Conservation (phyloP, 2,797 vertebrate species). For the Coccyzus lansbergi region DNA sequence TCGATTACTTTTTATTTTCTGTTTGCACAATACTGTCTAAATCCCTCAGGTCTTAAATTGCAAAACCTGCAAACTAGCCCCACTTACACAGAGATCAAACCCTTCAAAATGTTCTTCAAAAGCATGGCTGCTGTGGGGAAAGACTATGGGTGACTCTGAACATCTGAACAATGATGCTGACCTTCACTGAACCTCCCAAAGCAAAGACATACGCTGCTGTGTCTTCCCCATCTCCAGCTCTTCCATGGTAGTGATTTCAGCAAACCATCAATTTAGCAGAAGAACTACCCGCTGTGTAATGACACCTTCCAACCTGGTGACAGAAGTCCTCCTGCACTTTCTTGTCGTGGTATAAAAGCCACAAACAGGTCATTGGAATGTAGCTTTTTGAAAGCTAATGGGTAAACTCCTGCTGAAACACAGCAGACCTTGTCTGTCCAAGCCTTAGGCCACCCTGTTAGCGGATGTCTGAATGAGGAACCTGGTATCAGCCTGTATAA, state of each 20-base stretch:
- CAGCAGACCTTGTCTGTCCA: not conserved
- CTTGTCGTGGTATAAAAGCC: not conserved
- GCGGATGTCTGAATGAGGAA: not conserved
- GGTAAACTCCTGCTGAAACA: not conserved
- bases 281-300: slow-evolving; percentile 14
- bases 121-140: not conserved
- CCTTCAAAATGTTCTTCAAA: not conserved
- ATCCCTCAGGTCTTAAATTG: not conserved
- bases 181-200: not conserved
- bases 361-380: not conserved
- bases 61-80: not conserved
- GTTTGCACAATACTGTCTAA: slow-evolving; percentile 12
- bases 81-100: not conserved
- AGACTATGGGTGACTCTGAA: not conserved
- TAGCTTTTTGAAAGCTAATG: not conserved
- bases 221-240: not conserved
- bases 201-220: not conserved
- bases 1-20: slow-evolving; percentile 16
- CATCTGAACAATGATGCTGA: not conserved
- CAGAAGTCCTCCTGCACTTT: slow-evolving; percentile 37
- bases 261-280: slow-evolving; percentile 44
- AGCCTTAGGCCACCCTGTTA: not conserved
- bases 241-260: slow-evolving; percentile 23
- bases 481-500: not conserved
- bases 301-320: slow-evolving; percentile 32